Evolutionary conservation across 1,140 invertebrate genomes (phyloP).

Genomic region (Drosophila virilis): DNA sequence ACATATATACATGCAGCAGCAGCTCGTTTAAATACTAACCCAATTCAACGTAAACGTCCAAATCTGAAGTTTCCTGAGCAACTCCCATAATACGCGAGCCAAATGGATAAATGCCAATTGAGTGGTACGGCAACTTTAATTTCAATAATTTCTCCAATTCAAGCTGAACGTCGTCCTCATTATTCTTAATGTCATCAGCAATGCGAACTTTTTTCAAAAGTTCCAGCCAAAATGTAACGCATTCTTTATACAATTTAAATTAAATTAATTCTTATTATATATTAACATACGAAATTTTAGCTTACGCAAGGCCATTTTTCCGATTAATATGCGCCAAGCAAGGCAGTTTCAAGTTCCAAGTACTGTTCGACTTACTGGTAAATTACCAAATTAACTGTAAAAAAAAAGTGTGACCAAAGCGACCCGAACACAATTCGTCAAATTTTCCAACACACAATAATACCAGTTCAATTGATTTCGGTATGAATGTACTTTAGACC

Average conservation of each 20-base stretch:
- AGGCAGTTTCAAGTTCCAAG: neutral
- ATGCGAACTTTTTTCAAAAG: neutral
- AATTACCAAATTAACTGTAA: neutral
- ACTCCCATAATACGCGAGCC: slow-evolving; percentile 44
- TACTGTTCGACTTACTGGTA: neutral
- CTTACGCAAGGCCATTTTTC: neutral
- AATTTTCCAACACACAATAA: too few relatives aligned
- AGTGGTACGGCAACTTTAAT: neutral
- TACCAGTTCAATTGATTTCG: neutral
- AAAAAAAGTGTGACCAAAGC: too few relatives aligned
- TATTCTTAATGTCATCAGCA: neutral
- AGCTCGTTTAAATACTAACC: neutral
- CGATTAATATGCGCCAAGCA: too few relatives aligned
- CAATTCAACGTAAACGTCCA: slow-evolving; percentile 35
- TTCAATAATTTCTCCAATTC: neutral
- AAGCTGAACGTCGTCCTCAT: neutral
- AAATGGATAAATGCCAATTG: slow-evolving; percentile 9
- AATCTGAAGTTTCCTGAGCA: slow-evolving; percentile 21
- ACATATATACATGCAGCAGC: too few relatives aligned
- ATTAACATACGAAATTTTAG: neutral
- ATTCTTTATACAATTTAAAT: neutral
- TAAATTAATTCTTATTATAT: neutral
- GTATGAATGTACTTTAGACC: neutral
- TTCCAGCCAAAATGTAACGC: neutral
- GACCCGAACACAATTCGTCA: too few relatives aligned